Evolutionary conservation across 2,797 vertebrate genomes (phyloP), one percentile per base, ranked within the genome.

Genomic region (Xyrichtys novacula): DNA sequence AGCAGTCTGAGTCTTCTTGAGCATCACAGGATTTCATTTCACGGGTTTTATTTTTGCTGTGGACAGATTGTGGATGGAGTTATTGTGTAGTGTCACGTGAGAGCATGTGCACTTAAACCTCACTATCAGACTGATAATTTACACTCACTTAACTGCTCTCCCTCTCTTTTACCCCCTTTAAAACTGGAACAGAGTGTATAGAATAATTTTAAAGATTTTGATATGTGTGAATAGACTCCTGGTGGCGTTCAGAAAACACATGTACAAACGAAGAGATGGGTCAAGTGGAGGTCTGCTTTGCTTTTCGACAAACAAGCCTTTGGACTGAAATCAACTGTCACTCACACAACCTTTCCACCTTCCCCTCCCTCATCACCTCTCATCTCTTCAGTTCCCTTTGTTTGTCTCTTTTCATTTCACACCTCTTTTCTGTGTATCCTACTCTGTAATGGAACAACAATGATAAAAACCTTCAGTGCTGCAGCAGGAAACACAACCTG

Each of bases 21-120:
- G 77, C 72, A 25, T 83, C 82, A 54, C 84, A 72, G 84, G 85
- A 84, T 87, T 90, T 85, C 49, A 92, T 89, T 92, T 87, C 88
- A 85, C 80, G 63, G 91, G 90, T 91, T 89, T 92, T 34, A 34
- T 93, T 89, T 77, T 92, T 90, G 47, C 71, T n/a, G 39, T 40
- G 75, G 34, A 64, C 76, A 76, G 47, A 75, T 59, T 67, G 78
- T 19, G n/a, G 23, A 25, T 70, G 48, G 70, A 65, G 83, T 87
- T 89, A 72, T 25, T 52, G 67, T 0, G 63, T 16, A 6, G 3
- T 42, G 5, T 84, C 80, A 71, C 63, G 25, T 65, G 67, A 4
- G 25, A 62, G 3, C n/a, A 25, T 46, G 44, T 12, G 46, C 28
- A 55, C 66, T 74, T 40, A 66, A 65, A 66, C 26, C 6, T 39